Evolutionary conservation across 2,888 invertebrate genomes (phyloP).

Genomic region (Yponomeuta plumbellus): DNA sequence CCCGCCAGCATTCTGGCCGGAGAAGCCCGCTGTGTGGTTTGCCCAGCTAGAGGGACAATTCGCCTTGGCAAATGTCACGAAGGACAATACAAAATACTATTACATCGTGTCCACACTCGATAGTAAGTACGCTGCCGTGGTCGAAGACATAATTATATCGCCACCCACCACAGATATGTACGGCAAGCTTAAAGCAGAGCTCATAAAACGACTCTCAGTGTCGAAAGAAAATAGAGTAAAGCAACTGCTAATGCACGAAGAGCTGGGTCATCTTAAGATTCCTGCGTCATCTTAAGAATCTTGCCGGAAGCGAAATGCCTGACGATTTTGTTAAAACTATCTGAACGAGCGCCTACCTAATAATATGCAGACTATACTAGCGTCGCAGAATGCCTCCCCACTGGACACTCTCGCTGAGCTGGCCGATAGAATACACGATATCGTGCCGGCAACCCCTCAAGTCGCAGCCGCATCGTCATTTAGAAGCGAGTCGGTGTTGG

Average conservation of each 20-base stretch:
- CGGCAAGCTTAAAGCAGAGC: conserved; percentile 6
- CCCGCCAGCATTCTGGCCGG: too few relatives aligned
- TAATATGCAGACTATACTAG: neutral
- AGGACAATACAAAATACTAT: too few relatives aligned
- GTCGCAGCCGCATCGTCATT: too few relatives aligned
- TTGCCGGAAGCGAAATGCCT: conserved; percentile 12
- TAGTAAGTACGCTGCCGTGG: too few relatives aligned
- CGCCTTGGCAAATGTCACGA: too few relatives aligned
- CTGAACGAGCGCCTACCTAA: conserved; percentile 13
- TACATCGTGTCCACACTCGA: too few relatives aligned
- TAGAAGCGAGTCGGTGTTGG: too few relatives aligned
- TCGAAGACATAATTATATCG: too few relatives aligned
- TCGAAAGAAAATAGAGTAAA: conserved; percentile 14
- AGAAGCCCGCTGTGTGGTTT: too few relatives aligned
- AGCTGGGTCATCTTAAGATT: conserved; percentile 15
- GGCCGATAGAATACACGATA: neutral
- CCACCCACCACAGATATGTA: too few relatives aligned
- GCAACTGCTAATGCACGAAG: conserved; percentile 9
- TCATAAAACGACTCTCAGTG: conserved; percentile 16
- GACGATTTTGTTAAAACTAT: conserved; percentile 12
- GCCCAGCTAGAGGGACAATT: too few relatives aligned
- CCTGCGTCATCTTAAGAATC: conserved; percentile 16
- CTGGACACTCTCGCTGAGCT: neutral
- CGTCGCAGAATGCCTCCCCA: neutral
- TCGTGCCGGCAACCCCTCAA: neutral